These are phyloP conservation scores for Crioceris asparagi DNA, from an alignment of 2,888 invertebrate genomes.

Conservation along the genomic window DNA sequence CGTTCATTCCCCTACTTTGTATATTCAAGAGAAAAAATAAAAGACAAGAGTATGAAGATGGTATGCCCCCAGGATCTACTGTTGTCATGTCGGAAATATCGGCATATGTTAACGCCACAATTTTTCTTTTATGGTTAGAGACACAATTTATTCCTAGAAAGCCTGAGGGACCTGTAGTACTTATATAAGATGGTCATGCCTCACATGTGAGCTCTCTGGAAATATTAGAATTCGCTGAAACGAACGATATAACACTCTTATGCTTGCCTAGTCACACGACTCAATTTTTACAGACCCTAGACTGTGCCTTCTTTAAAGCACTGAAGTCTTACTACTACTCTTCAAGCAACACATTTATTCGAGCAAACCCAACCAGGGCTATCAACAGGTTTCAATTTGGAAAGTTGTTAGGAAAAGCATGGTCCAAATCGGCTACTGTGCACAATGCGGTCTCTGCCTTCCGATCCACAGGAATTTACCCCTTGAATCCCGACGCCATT, in stretches of 20 bases:
- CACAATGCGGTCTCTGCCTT: conserved; percentile 19
- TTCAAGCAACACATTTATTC: conserved; percentile 4
- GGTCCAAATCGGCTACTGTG: too few species aligned
- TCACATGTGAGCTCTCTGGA: conserved; percentile 19
- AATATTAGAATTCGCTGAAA: conserved; percentile 14
- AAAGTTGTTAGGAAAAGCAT: conserved; percentile 13
- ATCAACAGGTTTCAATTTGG: conserved; percentile 14
- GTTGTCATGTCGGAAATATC: conserved; percentile 18
- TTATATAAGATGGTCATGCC: conserved; percentile 27
- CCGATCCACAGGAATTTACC: conserved; percentile 17
- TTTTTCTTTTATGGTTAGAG: conserved; percentile 14
- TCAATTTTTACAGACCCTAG: too few species aligned
- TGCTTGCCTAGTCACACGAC: conserved; percentile 26
- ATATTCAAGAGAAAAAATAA: conserved; percentile 14
- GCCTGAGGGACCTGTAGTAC: conserved; percentile 21
- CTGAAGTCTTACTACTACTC: conserved; percentile 11
- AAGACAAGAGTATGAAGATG: conserved; percentile 15
- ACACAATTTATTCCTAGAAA: conserved; percentile 24
- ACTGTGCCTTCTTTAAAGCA: conserved; percentile 24
- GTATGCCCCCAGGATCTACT: conserved; percentile 16
- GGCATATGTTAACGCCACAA: conserved; percentile 14
- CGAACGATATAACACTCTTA: conserved; percentile 19
- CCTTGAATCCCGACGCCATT: too few species aligned
- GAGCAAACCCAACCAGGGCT: conserved; percentile 12
- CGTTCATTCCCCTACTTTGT: too few species aligned